These are phyloP conservation scores for Nipponacmea schrenckii DNA, from an alignment of 2,888 invertebrate genomes.

Conservation along the genomic window DNA sequence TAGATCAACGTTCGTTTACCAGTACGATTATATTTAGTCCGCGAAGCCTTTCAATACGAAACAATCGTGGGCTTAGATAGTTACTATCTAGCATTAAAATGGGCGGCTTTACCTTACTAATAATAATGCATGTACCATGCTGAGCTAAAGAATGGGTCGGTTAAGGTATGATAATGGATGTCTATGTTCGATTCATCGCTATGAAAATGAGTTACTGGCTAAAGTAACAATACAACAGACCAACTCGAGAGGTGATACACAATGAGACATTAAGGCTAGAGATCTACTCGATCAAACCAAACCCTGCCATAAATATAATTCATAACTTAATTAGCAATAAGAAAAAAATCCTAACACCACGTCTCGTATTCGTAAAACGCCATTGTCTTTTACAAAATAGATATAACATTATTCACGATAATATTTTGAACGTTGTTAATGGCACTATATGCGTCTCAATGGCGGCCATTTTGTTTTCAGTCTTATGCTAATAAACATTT, in stretches of 20 bases:
- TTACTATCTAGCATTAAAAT: neutral
- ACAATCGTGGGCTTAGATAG: too few relatives aligned
- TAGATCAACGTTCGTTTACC: too few relatives aligned
- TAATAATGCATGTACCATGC: slow-evolving; percentile 1
- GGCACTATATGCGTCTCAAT: neutral
- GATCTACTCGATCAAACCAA: neutral
- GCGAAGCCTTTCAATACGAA: too few relatives aligned
- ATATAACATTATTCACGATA: neutral
- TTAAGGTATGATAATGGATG: slow-evolving; percentile 3
- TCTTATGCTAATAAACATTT: too few relatives aligned
- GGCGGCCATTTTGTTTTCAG: too few relatives aligned
- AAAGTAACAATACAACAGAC: neutral
- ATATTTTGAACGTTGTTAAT: neutral
- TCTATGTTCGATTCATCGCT: neutral
- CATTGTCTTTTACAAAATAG: neutral
- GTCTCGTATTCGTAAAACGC: too few relatives aligned
- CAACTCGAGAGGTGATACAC: neutral
- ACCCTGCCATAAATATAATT: neutral
- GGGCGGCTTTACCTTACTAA: neutral
- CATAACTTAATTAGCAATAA: neutral
- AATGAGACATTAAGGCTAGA: neutral
- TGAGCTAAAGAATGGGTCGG: neutral
- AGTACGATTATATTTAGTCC: too few relatives aligned
- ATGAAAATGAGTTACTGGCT: neutral
- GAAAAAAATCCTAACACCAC: neutral